phyloP scores from a whole-genome alignment of 2,888 invertebrate species.

The Pteria penguin region DNA sequence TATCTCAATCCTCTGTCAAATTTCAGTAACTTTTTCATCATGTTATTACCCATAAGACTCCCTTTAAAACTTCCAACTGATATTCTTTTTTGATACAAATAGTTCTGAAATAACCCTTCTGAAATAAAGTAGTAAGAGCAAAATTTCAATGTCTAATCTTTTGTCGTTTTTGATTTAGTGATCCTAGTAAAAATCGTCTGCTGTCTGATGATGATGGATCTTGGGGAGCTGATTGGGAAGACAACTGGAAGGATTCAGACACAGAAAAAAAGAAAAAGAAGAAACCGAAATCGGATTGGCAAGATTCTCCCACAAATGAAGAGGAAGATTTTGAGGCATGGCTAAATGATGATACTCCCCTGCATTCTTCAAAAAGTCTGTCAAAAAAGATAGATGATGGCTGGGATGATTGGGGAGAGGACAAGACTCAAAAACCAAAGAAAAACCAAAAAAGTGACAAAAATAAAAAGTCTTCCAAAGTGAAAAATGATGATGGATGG shows the following conservation, averaged over 20 bases:
- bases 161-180: slow-evolving; percentile 50
- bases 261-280: slow-evolving; percentile 18
- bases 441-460: slow-evolving; percentile 59
- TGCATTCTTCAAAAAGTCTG: slow-evolving; percentile 53
- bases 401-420: slow-evolving; percentile 64
- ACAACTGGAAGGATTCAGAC: slow-evolving; percentile 55
- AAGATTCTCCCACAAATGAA: slow-evolving; percentile 44
- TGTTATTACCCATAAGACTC: too few relatives aligned
- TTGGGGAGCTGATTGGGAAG: slow-evolving; percentile 65
- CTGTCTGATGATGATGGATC: slow-evolving; percentile 71
- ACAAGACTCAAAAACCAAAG: slow-evolving; percentile 54
- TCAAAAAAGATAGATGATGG: slow-evolving; percentile 57
- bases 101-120: too few relatives aligned
- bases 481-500: slow-evolving; percentile 61
- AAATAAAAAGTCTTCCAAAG: slow-evolving; percentile 52
- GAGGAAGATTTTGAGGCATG: slow-evolving; percentile 73
- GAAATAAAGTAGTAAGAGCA: too few relatives aligned
- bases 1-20: too few relatives aligned
- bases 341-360: slow-evolving; percentile 68
- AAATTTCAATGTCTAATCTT: too few relatives aligned
- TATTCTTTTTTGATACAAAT: too few relatives aligned
- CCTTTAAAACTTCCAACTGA: too few relatives aligned
- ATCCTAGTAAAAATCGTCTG: slow-evolving; percentile 63
- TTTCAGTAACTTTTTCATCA: too few relatives aligned
- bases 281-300: slow-evolving; percentile 15